Percentiles rank a stretch among this genome's conserved stretches.
Evolutionary conservation across 37 sponge, comb jelly and placozoan species (phyloP).

Genomic region (Cliona cf. orientalis): DNA sequence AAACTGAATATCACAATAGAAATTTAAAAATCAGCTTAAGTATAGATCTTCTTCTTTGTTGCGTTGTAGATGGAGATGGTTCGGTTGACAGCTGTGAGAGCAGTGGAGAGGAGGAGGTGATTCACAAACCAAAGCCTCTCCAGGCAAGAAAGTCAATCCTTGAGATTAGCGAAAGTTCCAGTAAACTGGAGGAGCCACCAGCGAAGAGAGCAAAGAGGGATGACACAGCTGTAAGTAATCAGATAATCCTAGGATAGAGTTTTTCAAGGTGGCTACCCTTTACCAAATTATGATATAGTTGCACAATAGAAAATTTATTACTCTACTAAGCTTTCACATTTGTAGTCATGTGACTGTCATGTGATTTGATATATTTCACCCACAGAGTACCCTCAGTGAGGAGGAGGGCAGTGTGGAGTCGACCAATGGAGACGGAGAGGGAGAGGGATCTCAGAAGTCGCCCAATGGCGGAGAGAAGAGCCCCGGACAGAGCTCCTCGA

Average conservation of each 20-base stretch:
- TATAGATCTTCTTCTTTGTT: neutral
- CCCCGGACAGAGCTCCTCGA: slow-evolving; percentile 29
- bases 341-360: slow-evolving; percentile 11
- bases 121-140: slow-evolving; percentile 8
- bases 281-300: too few relatives aligned
- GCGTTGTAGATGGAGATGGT: slow-evolving; percentile 19
- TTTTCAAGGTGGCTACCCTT: neutral
- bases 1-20: too few relatives aligned
- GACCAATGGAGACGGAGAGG: slow-evolving; percentile 39
- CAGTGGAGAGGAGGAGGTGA: slow-evolving; percentile 20
- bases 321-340: neutral
- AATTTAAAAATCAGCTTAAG: too few relatives aligned
- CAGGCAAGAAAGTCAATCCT: slow-evolving; percentile 45
- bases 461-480: slow-evolving; percentile 13
- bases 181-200: neutral
- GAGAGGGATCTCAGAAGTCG: slow-evolving; percentile 16
- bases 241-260: neutral
- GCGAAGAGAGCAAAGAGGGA: slow-evolving; percentile 44
- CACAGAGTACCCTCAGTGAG: slow-evolving; percentile 36
- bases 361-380: neutral
- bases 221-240: neutral
- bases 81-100: slow-evolving; percentile 49
- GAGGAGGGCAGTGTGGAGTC: slow-evolving; percentile 44
- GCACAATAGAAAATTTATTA: too few relatives aligned
- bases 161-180: slow-evolving; percentile 20